Evolutionary conservation across 2,797 vertebrate genomes (phyloP).

Genomic region (Phalloptychus januarius): DNA sequence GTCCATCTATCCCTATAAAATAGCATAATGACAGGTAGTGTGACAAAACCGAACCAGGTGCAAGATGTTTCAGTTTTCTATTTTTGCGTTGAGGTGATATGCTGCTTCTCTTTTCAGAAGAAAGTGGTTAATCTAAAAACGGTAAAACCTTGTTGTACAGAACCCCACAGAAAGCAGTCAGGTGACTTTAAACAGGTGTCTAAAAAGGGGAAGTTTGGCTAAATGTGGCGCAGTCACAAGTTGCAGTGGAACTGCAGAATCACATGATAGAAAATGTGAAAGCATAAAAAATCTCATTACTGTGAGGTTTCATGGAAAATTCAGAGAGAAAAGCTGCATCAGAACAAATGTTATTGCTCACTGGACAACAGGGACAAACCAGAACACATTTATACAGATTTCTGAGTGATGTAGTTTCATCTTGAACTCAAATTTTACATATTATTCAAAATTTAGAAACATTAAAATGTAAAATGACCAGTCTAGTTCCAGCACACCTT

Average conservation of each 20-base stretch:
- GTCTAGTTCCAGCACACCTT: not conserved
- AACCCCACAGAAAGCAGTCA: not conserved
- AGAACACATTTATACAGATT: not conserved
- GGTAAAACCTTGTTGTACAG: not conserved
- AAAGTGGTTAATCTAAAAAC: not conserved
- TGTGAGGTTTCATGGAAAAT: not conserved
- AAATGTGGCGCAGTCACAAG: conserved; percentile 8
- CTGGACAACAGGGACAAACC: not conserved
- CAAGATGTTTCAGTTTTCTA: not conserved
- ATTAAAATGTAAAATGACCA: not conserved
- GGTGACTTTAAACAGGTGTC: conserved; percentile 29
- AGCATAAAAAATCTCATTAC: conserved; percentile 4
- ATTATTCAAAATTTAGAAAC: not conserved
- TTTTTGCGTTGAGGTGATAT: not conserved
- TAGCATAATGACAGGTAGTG: too few species aligned
- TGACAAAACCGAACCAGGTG: not conserved
- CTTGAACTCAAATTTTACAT: not conserved
- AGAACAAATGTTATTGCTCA: not conserved
- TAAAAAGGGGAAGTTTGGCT: conserved; percentile 30
- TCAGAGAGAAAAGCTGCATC: not conserved
- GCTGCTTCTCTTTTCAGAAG: conserved; percentile 25
- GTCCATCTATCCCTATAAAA: not conserved
- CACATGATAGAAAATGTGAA: not conserved
- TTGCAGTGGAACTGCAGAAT: not conserved
- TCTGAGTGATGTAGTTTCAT: too few species aligned